Evolutionary conservation across 2,113 vertebrate genomes (phyloP), one percentile per base, ranked within the genome.

Genomic region (Mugil cephalus): DNA sequence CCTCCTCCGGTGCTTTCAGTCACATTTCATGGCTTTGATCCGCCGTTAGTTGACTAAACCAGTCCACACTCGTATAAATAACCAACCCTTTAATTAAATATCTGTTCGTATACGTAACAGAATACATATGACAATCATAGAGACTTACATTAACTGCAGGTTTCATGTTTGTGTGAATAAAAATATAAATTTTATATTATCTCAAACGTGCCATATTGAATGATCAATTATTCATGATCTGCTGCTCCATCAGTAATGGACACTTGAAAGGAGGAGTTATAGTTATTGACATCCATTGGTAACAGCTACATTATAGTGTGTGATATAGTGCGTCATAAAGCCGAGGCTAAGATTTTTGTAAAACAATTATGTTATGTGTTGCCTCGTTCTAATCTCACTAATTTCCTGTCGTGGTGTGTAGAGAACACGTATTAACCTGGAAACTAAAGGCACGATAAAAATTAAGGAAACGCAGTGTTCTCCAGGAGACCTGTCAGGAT

Each of bases 401-500:
- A 15, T 45, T 45, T 14, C 43, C 15, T 15, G 5, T n/a, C 24
- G 5, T 5, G n/a, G 13, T 15, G 43, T 45, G 13, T 6, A 45
- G 43, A n/a, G 13, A 45, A 45, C 43, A 45, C 43, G n/a, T n/a
- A n/a, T 19, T 50, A 30, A 30, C 5, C 24, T 30, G 36, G 55
- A 48, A 40, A 51, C 10, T 13, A 18, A 56, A 51, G 14, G 60
- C 56, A 59, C 52, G 43, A 63, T n/a, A 69, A 56, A 21, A 36
- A 45, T 30, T 0, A 18, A 43, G 19, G 15, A 47, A 39, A 62
- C 6, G 19, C 11, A 14, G 3, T 51, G 7, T 38, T 42, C 58
- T 64, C 64, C 39, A 79, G 51, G 34, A 74, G 24, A 56, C 46
- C 19, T 14, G 60, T 47, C 13, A 35, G 58, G 53, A 15, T 70